Base-by-base conservation (phyloP, 2,797 vertebrate genomes). In the Tinamus major region DNA sequence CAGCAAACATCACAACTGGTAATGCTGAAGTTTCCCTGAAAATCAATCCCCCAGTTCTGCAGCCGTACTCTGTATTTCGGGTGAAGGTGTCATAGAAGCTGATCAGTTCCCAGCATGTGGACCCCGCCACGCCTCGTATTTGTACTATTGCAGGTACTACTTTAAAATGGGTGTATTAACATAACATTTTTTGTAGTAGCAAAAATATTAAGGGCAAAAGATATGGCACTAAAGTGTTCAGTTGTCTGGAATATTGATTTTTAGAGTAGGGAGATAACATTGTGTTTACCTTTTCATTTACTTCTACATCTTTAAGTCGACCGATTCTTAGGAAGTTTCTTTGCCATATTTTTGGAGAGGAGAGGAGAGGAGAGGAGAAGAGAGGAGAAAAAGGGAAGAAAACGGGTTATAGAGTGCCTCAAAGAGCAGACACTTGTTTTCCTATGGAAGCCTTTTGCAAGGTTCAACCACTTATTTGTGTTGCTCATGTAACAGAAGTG, bases 231-330 rank as follows among this genome's bases (percentile, higher is more conserved):
- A 56, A 29, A 55, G 55, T 12, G 55, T 56, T 56, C 31, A n/a
- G 19, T 56, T n/a, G 18, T 56, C n/a, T 56, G 55, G 55, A n/a
- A n/a, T 56, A 56, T n/a, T 56, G 55, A 12, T 31, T 56, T 56
- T 56, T n/a, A n/a, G 17, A n/a, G 55, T 20, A 12, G 31, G 79
- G 62, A 31, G 62, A 91, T 80, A 89, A 33, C 2, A 1, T 9
- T 19, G 8, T 89, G 33, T 83, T 91, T 94, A 87, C 58, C 56
- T 91, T 89, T 83, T 46, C 24, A 29, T 3, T 89, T 89, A 33
- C 42, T 85, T 9, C 24, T 35, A 13, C 16, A 37, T 13, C 41
- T 89, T 68, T 83, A 72, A 83, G 83, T 13, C 20, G 51, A 39
- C 3, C 10, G 2, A 72, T 13, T 55, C 75, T 3, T 3, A 55